Evolutionary conservation across 2,888 invertebrate genomes (phyloP).

Genomic region (Nomada fabriciana): DNA sequence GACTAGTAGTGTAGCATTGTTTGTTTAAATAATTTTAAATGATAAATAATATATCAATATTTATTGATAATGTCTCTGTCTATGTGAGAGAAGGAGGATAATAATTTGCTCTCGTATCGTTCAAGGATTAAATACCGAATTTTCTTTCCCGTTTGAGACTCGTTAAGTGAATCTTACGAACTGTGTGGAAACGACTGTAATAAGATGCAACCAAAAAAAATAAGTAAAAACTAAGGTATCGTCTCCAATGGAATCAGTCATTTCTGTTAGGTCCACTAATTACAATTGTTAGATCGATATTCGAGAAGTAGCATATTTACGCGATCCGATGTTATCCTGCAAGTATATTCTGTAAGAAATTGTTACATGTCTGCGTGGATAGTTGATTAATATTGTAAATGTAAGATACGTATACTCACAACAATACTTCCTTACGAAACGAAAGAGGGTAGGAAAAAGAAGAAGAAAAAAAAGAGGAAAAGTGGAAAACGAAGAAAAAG

Average conservation of each 20-base stretch:
- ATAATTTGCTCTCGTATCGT: conserved; percentile 13
- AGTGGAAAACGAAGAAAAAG: conserved; percentile 4
- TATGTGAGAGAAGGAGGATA: conserved; percentile 2
- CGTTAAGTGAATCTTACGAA: conserved; percentile 26
- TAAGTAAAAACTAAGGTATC: neutral
- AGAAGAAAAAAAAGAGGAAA: neutral
- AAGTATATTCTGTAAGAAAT: conserved; percentile 62
- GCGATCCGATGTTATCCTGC: conserved; percentile 49
- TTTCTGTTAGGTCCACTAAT: conserved; percentile 43
- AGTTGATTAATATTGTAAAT: conserved; percentile 54
- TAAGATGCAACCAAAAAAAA: neutral
- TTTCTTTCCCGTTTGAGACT: conserved; percentile 14
- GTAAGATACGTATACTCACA: conserved; percentile 50
- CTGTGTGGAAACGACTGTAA: conserved; percentile 31
- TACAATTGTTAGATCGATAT: conserved; percentile 59
- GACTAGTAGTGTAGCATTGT: conserved; percentile 1
- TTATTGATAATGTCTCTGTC: conserved; percentile 24
- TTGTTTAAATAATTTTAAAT: neutral
- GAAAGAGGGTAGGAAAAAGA: neutral
- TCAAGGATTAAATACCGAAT: conserved; percentile 30
- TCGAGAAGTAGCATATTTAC: conserved; percentile 54
- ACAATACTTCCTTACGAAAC: conserved; percentile 18
- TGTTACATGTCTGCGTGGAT: conserved; percentile 62
- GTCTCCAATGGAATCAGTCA: conserved; percentile 24
- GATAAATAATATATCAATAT: neutral